Percentiles rank a stretch among this genome's conserved stretches.
Evolutionary conservation across 2,888 invertebrate genomes (phyloP).

Genomic region (Spodoptera littoralis): DNA sequence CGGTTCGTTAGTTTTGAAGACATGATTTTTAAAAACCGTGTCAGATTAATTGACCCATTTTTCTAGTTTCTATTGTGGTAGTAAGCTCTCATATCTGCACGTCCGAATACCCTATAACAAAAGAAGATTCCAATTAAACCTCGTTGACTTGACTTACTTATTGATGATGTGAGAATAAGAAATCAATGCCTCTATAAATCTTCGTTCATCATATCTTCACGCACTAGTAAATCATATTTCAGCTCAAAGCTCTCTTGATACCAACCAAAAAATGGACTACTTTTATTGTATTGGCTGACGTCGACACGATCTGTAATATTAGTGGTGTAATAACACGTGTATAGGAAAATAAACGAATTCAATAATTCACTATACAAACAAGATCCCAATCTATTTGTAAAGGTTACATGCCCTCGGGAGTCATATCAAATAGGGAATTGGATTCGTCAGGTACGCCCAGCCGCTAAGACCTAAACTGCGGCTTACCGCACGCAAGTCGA

Average conservation of each 20-base stretch:
- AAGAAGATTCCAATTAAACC: too few species aligned
- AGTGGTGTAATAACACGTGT: constrained; percentile 8
- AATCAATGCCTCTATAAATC: too few species aligned
- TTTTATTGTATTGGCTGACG: too few species aligned
- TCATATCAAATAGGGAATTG: constrained; percentile 64
- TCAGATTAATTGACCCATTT: constrained; percentile 35
- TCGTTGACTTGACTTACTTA: too few species aligned
- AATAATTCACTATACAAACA: constrained; percentile 42
- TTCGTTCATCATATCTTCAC: too few species aligned
- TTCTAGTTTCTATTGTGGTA: constrained; percentile 11
- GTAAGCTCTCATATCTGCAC: not conserved
- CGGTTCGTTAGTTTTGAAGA: constrained; percentile 66
- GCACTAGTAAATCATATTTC: too few species aligned
- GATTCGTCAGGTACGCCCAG: constrained; percentile 63
- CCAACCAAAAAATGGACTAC: too few species aligned
- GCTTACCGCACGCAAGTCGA: constrained; percentile 70
- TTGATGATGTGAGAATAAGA: too few species aligned
- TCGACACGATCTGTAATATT: not conserved
- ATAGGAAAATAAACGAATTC: constrained; percentile 22
- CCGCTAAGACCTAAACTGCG: constrained; percentile 70
- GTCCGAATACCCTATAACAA: too few species aligned
- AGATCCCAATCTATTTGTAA: constrained; percentile 58
- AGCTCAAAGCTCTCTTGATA: too few species aligned
- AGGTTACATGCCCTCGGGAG: constrained; percentile 57
- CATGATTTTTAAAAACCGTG: constrained; percentile 40